phyloP scores from a whole-genome alignment of 1,140 invertebrate species.

The Tetranychus cinnabarinus region DNA sequence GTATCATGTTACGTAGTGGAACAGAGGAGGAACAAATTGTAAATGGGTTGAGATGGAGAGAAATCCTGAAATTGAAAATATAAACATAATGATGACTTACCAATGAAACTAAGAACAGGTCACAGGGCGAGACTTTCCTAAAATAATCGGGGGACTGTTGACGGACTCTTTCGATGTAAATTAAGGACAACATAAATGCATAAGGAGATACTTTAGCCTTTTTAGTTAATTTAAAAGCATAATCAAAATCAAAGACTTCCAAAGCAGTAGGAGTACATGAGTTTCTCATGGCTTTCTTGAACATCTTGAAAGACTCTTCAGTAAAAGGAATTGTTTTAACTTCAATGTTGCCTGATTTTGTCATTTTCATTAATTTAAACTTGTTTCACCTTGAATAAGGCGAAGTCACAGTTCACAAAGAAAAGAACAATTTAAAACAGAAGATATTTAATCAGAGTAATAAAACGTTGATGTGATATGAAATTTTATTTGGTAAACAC shows the following conservation, averaged over 20 bases:
- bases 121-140: conserved; percentile 48
- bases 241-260: conserved; percentile 48
- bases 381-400: conserved; percentile 9
- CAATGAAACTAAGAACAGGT: conserved; percentile 73
- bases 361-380: conserved; percentile 10
- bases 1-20: too few relatives aligned
- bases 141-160: conserved; percentile 56
- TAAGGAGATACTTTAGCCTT: conserved; percentile 63
- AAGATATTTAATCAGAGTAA: too few relatives aligned
- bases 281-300: conserved; percentile 37
- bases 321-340: conserved; percentile 18
- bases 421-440: too few relatives aligned
- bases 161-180: conserved; percentile 53
- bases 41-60: too few relatives aligned
- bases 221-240: conserved; percentile 44
- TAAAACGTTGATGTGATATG: too few relatives aligned
- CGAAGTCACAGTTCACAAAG: too few relatives aligned
- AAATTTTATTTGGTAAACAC: too few relatives aligned
- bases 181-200: conserved; percentile 44
- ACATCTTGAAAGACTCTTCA: conserved; percentile 47
- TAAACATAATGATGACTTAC: conserved; percentile 26
- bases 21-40: too few relatives aligned
- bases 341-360: conserved; percentile 5
- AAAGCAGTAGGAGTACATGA: conserved; percentile 28
- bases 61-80: too few relatives aligned